A percentile compares a stretch with the other conserved stretches of the same genome.
Evolutionary conservation across 1,140 invertebrate genomes (phyloP).

Genomic region (Drosophila hydei): DNA sequence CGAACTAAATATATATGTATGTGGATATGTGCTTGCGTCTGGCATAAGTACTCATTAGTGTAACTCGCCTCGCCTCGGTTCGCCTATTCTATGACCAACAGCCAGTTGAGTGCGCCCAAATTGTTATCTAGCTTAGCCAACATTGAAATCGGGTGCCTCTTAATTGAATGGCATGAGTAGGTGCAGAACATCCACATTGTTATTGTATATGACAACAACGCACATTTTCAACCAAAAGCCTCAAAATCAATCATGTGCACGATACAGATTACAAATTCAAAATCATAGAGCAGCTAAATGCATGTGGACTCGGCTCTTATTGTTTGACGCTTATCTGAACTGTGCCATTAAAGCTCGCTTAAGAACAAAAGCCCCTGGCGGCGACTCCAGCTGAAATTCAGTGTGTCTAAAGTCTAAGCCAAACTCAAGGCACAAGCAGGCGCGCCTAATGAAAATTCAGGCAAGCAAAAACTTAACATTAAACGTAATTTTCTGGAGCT

Average conservation of each 20-base stretch:
- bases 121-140: constrained; percentile 32
- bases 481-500: constrained; percentile 73
- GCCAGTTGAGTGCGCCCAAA: constrained; percentile 24
- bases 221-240: background rate
- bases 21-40: constrained; percentile 44
- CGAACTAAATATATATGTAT: background rate
- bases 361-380: background rate
- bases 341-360: constrained; percentile 39
- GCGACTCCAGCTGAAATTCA: constrained; percentile 23
- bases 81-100: constrained; percentile 18
- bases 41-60: constrained; percentile 50
- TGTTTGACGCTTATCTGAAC: constrained; percentile 5
- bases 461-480: constrained; percentile 63
- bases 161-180: constrained; percentile 26
- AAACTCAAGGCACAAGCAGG: constrained; percentile 14
- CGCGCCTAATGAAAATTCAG: constrained; percentile 51
- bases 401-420: constrained; percentile 31
- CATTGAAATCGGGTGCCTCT: constrained; percentile 39
- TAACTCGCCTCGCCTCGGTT: constrained; percentile 17
- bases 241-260: constrained; percentile 3
- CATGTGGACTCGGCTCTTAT: background rate
- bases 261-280: background rate
- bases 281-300: too few species aligned
- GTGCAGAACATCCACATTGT: background rate
- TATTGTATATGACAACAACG: background rate